Percentiles rank a stretch among this genome's conserved stretches.
Conservation (phyloP, 2,113 vertebrate species). For the Phasianus colchicus region DNA sequence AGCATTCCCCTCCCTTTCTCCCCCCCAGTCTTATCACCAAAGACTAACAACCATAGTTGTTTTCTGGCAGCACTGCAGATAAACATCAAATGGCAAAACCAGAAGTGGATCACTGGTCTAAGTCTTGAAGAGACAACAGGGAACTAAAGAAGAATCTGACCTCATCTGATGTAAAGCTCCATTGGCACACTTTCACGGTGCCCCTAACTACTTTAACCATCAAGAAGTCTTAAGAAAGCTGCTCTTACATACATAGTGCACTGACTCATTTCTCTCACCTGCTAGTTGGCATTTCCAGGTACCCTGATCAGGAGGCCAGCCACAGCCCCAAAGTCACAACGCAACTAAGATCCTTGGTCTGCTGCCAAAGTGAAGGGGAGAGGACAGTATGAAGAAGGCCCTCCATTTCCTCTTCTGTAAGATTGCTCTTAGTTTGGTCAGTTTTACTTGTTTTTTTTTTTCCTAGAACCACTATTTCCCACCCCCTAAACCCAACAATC, state of each 20-base stretch:
- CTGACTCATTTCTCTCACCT: background rate
- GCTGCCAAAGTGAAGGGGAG: background rate
- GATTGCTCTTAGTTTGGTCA: background rate
- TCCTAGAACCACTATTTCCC: background rate
- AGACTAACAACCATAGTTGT: background rate
- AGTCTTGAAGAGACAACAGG: background rate
- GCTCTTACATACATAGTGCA: background rate
- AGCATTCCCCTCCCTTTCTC: background rate
- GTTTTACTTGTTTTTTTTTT: constrained; percentile 1
- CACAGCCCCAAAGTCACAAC: background rate
- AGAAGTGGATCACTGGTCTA: background rate
- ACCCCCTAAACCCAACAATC: background rate
- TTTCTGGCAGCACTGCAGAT: background rate
- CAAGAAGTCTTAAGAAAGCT: background rate
- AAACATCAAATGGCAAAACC: background rate
- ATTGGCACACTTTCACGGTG: background rate
- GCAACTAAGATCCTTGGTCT: background rate
- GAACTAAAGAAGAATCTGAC: background rate
- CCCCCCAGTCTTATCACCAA: background rate
- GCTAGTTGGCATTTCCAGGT: background rate
- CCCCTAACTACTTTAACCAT: background rate
- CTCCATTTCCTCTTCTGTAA: background rate
- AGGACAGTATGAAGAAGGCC: background rate
- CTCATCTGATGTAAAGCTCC: background rate
- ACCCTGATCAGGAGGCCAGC: accelerated